phyloP scores from a whole-genome alignment of 1,140 invertebrate genomes.

The Mizuhopecten yessoensis region DNA sequence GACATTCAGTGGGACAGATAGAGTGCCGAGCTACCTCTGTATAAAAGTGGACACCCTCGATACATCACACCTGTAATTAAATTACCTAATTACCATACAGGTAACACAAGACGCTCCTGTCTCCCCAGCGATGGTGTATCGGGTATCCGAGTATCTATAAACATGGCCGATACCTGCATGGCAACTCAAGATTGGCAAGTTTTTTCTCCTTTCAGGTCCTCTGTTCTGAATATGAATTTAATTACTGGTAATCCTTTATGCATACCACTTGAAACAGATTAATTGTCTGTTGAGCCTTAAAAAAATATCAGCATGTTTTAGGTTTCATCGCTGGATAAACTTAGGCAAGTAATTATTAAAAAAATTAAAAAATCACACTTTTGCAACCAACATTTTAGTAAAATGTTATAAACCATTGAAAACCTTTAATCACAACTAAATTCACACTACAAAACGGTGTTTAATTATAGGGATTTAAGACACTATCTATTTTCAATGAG shows the following conservation, averaged over 20 bases:
- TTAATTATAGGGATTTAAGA: no score
- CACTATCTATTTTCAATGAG: no score
- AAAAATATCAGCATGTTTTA: no score
- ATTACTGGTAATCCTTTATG: not conserved
- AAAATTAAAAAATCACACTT: no score
- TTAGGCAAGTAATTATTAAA: no score
- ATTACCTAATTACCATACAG: conserved; percentile 18
- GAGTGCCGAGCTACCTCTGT: not conserved
- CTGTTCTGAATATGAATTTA: not conserved
- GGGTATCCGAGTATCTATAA: not conserved
- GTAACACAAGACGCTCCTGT: not conserved
- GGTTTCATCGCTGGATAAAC: no score
- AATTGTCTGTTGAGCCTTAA: no score
- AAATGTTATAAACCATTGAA: no score
- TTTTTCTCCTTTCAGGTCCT: not conserved
- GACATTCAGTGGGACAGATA: not conserved
- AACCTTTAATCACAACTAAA: no score
- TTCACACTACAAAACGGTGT: no score
- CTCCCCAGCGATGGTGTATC: not conserved
- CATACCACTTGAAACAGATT: not conserved
- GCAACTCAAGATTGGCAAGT: not conserved
- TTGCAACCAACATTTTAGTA: no score
- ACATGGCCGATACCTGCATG: not conserved
- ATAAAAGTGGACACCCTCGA: not conserved
- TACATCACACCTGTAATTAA: conserved; percentile 29